phyloP scores from a whole-genome alignment of 2,888 invertebrate genomes.

The Lepidocyrtinus sp. region DNA sequence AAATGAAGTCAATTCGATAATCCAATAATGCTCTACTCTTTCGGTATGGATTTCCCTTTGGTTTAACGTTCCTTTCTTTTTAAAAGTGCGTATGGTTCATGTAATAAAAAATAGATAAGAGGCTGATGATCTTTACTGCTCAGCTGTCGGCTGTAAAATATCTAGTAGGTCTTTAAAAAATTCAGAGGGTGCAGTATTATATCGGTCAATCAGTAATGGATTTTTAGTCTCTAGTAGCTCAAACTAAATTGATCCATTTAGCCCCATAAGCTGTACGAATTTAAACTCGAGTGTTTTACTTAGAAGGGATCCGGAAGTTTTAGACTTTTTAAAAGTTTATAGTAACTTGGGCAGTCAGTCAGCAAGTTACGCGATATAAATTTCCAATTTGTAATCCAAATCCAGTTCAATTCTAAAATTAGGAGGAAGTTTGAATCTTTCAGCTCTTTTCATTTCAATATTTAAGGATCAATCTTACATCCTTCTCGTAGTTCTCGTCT shows the following conservation, averaged over 20 bases:
- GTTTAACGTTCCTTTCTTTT: neutral
- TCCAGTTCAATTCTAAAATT: too few species aligned
- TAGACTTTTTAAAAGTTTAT: neutral
- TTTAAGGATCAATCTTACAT: neutral
- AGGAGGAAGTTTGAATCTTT: neutral
- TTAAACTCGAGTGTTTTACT: neutral
- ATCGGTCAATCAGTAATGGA: too few species aligned
- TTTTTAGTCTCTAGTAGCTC: too few species aligned
- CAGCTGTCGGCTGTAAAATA: neutral
- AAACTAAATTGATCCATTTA: constrained; percentile 8
- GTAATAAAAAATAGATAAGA: neutral
- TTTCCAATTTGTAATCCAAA: neutral
- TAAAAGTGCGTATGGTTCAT: neutral
- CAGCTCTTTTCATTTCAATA: constrained; percentile 16
- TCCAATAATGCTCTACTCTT: neutral
- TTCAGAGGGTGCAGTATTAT: too few species aligned
- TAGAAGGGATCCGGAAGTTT: neutral
- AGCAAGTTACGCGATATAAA: neutral
- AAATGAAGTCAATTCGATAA: neutral
- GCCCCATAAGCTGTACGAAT: neutral
- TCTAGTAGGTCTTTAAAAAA: neutral
- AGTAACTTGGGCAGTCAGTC: too few species aligned
- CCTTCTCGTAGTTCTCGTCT: neutral
- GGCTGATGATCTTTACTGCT: constrained; percentile 3
- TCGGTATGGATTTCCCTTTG: neutral